Conservation (phyloP, 1,140 invertebrate species). For the Antheraea pernyi region DNA sequence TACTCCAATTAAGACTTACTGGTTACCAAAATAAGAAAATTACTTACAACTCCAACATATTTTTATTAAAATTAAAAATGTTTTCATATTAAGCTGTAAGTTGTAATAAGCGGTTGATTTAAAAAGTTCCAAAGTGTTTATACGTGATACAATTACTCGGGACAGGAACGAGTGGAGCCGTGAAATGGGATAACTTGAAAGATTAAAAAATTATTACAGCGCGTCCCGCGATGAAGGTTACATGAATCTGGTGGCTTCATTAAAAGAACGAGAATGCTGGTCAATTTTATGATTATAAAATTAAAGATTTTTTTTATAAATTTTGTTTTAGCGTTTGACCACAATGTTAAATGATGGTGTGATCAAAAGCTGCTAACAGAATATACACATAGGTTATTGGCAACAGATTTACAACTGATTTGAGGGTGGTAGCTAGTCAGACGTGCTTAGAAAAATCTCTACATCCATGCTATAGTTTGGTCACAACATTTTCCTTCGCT, state of each 20-base stretch:
- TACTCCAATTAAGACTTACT: no score
- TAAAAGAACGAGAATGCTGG: not conserved
- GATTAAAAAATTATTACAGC: conserved; percentile 28
- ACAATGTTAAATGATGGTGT: no score
- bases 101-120: conserved; percentile 6
- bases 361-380: no score
- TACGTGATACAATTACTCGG: conserved; percentile 29
- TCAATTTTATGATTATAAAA: not conserved
- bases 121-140: conserved; percentile 29
- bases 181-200: conserved; percentile 25
- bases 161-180: conserved; percentile 3
- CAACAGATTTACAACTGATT: no score
- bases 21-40: no score
- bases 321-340: no score
- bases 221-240: conserved; percentile 17
- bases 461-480: no score
- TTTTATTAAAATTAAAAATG: not conserved
- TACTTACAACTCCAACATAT: not conserved
- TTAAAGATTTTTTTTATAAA: no score
- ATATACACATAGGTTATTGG: no score
- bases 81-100: not conserved
- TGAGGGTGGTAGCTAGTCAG: no score
- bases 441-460: no score
- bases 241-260: not conserved
- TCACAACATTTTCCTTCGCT: no score